Evolutionary conservation across 1,140 invertebrate species (phyloP), one percentile per base, ranked within the genome.

Genomic region (Aphaenogaster floridana): DNA sequence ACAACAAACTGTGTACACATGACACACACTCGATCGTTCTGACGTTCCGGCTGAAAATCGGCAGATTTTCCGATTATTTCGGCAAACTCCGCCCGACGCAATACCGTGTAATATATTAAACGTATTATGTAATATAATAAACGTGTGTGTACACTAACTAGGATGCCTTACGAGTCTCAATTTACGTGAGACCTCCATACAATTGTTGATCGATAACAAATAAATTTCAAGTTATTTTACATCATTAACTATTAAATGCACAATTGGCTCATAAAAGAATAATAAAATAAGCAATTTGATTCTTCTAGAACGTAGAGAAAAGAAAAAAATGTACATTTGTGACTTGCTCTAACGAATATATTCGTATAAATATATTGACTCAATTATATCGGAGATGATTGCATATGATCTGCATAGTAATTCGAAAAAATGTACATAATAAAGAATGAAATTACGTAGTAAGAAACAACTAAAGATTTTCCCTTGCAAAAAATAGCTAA

Each of bases 1-100:
- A 93, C 92, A 94, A 94, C 93, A 94, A 94, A 94, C 71, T 92
- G 92, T 94, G 91, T 93, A 92, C 86, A 91, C 78, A 92, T 88
- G 92, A 94, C 92, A 94, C 87, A 90, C 86, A 78, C 89, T 92
- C 81, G 81, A 90, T 90, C 85, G 87, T 90, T 88, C 77, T 59
- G 28, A 78, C 79, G 68, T 87, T 79, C 79, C 45, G 52, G 72
- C 15, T 85, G 64, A 88, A 83, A 91, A 80, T 78, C 69, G 89
- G 42, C 84, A 64, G 86, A 86, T 71, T 17, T 89, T 50, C 63
- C 28, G 28, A 28, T 86, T 80, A 48, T 76, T 90, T 76, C 15
- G 61, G 87, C 66, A 54, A 86, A 86, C 59, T 59, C 79, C 61
- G 28, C 39, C 76, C 57, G 42, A 85, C 81, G 54, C 54, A 87